These are phyloP conservation scores for Deilephila elpenor DNA, from an alignment of 2,888 invertebrate genomes.

Conservation along the genomic window DNA sequence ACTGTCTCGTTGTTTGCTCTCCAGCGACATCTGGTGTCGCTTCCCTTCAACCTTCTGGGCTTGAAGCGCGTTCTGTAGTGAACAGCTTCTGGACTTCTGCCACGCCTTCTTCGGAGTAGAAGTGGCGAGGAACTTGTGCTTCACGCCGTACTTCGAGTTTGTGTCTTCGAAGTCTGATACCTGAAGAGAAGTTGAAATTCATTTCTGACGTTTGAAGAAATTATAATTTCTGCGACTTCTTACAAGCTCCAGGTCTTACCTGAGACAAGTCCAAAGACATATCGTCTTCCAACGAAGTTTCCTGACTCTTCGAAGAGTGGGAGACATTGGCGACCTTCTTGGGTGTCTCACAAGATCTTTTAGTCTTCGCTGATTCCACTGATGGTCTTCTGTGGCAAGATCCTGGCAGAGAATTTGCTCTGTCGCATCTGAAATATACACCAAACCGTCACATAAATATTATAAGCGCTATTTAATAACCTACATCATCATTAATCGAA, in stretches of 20 bases:
- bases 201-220: no score
- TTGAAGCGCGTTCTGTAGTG: slow-evolving; percentile 54
- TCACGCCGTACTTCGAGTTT: slow-evolving; percentile 65
- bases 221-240: no score
- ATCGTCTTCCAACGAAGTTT: slow-evolving; percentile 71
- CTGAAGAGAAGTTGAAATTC: slow-evolving; percentile 44
- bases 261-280: slow-evolving; percentile 73
- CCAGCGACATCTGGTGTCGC: slow-evolving; percentile 43
- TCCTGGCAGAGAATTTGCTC: slow-evolving; percentile 74
- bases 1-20: slow-evolving; percentile 40
- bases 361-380: slow-evolving; percentile 47
- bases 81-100: slow-evolving; percentile 59
- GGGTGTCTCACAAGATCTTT: slow-evolving; percentile 50
- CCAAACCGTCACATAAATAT: not conserved
- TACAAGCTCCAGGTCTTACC: slow-evolving; percentile 44
- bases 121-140: slow-evolving; percentile 57
- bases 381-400: slow-evolving; percentile 60
- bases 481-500: no score
- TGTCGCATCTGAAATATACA: slow-evolving; percentile 57
- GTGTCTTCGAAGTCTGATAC: slow-evolving; percentile 76
- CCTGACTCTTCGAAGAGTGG: slow-evolving; percentile 57
- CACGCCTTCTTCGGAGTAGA: slow-evolving; percentile 62
- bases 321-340: slow-evolving; percentile 45
- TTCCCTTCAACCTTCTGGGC: slow-evolving; percentile 41
- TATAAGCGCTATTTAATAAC: no score